Evolutionary conservation across 2,113 vertebrate genomes (phyloP).

Genomic region (Dasyurus viverrinus): DNA sequence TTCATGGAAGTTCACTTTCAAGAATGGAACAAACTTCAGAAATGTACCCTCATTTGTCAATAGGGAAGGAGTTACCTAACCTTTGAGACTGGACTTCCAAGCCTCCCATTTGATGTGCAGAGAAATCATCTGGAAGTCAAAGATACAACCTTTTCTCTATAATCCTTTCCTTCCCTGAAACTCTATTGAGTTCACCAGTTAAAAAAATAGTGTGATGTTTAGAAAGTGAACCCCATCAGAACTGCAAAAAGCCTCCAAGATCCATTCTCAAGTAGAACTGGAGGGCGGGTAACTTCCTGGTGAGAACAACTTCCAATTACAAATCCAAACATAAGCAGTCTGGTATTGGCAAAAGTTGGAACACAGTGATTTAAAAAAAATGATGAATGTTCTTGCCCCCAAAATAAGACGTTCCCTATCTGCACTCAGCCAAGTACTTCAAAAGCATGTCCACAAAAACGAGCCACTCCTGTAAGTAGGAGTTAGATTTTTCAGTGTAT

Average conservation of each 20-base stretch:
- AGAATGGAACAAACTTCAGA: neutral
- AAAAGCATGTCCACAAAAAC: neutral
- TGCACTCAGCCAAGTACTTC: neutral
- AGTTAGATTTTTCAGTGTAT: neutral
- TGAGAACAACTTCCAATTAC: neutral
- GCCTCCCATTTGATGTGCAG: neutral
- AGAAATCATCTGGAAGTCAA: neutral
- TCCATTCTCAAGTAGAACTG: neutral
- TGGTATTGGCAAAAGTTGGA: neutral
- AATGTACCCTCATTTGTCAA: neutral
- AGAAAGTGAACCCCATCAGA: neutral
- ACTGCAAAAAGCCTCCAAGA: neutral
- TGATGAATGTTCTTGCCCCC: neutral
- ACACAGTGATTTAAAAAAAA: neutral
- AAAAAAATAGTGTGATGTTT: neutral
- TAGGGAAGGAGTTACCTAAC: neutral
- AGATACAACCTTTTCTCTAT: neutral
- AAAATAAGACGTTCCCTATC: neutral
- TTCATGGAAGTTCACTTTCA: neutral
- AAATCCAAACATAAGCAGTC: neutral
- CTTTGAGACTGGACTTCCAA: slow-evolving; percentile 12
- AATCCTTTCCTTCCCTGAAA: neutral
- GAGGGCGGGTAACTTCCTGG: neutral
- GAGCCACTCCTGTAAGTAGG: neutral
- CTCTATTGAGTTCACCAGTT: neutral